Conservation (phyloP, 2,113 vertebrate species). For the Vimba vimba region DNA sequence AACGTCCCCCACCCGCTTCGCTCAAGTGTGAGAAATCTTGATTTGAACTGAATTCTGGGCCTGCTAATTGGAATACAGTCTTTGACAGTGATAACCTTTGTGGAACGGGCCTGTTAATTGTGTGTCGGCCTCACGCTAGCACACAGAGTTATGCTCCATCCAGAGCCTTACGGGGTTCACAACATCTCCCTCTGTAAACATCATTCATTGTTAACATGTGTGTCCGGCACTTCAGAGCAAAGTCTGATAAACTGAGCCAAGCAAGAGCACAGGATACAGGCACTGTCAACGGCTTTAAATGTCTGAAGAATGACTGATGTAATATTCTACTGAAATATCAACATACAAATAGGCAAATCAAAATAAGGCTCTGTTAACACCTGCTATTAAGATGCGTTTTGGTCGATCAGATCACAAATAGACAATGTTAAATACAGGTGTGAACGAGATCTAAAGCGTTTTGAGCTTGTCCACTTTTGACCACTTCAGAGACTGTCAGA, state of each 20-base stretch:
- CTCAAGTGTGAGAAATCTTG: not conserved
- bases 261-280: not conserved
- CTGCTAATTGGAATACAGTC: slow-evolving; percentile 13
- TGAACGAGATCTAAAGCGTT: no score
- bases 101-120: slow-evolving; percentile 50
- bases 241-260: not conserved
- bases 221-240: no score
- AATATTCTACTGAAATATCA: not conserved
- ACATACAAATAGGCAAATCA: not conserved
- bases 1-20: slow-evolving; percentile 1
- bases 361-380: not conserved
- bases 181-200: not conserved
- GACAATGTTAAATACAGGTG: no score
- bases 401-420: no score
- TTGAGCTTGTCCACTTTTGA: no score
- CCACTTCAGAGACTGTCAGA: no score
- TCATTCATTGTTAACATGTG: not conserved
- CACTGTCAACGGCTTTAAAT: not conserved
- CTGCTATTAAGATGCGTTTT: no score
- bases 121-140: not conserved
- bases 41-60: slow-evolving; percentile 25
- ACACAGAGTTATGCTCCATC: not conserved
- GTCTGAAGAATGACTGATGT: not conserved
- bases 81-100: slow-evolving; percentile 54
- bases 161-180: not conserved